Conservation (phyloP, 92 coral and sea anemone genomes). For the Epizoanthus ramosus region DNA sequence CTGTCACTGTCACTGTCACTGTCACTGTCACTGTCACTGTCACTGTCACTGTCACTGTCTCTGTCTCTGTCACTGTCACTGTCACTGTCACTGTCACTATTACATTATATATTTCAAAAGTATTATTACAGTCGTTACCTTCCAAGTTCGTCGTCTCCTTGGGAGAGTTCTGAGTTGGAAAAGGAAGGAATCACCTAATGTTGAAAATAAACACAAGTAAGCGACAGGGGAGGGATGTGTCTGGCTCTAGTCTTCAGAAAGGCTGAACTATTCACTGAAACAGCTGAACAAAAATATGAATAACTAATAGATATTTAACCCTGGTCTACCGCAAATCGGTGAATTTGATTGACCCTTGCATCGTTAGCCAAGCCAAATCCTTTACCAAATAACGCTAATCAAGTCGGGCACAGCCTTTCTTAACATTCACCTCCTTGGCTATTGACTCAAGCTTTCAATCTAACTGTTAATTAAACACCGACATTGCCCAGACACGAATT, state of each 20-base stretch:
- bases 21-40: neutral
- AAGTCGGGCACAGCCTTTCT: too few relatives aligned
- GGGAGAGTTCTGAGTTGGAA: constrained; percentile 55
- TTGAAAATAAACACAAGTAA: neutral
- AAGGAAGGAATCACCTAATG: constrained; percentile 24
- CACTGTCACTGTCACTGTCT: neutral
- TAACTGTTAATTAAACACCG: too few relatives aligned
- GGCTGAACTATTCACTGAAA: neutral
- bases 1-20: too few relatives aligned
- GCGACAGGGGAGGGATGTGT: neutral
- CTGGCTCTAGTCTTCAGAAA: neutral
- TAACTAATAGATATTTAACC: too few relatives aligned
- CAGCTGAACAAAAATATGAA: too few relatives aligned
- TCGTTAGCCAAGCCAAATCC: too few relatives aligned
- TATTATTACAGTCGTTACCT: constrained; percentile 8
- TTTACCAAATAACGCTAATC: too few relatives aligned
- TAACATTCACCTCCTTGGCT: too few relatives aligned
- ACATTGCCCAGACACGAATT: too few relatives aligned
- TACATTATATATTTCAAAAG: neutral
- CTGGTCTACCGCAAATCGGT: too few relatives aligned
- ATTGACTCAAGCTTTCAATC: too few relatives aligned
- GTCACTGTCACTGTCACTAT: neutral
- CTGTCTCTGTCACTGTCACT: neutral
- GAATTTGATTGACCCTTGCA: too few relatives aligned
- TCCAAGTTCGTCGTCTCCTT: constrained; percentile 54